These are phyloP conservation scores for Cathartes aura DNA, from an alignment of 2,113 vertebrate species.

Conservation along the genomic window DNA sequence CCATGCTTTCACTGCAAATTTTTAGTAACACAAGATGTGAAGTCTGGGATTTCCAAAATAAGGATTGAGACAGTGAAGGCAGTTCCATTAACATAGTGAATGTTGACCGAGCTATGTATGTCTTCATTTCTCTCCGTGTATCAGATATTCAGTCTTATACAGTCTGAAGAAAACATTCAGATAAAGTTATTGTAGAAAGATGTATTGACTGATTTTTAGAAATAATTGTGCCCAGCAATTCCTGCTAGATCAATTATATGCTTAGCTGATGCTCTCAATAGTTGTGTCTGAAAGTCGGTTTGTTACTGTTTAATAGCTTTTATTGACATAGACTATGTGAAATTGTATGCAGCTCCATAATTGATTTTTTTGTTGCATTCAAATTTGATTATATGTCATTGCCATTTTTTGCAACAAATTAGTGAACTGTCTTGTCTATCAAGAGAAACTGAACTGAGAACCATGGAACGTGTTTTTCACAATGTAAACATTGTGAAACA, in stretches of 20 bases:
- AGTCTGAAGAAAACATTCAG: neutral
- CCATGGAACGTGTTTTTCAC: neutral
- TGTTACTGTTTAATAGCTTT: constrained; percentile 10
- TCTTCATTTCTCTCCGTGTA: neutral
- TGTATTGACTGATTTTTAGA: neutral
- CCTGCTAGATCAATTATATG: neutral
- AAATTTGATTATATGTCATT: neutral
- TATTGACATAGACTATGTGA: neutral
- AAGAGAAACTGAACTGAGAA: neutral
- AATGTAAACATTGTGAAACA: neutral
- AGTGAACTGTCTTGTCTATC: neutral
- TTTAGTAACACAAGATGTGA: neutral
- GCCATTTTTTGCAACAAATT: neutral
- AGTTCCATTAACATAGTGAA: neutral
- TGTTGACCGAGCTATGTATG: neutral
- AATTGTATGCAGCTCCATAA: neutral
- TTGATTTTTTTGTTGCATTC: neutral
- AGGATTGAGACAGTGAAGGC: neutral
- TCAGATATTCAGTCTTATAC: neutral
- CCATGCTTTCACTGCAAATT: neutral
- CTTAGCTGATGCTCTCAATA: neutral
- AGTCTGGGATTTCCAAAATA: neutral
- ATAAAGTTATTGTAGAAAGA: neutral
- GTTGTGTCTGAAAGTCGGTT: neutral
- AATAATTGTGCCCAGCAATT: neutral